Percentiles rank a stretch among this genome's conserved stretches.
These are phyloP conservation scores for Haliclystus octoradiatus DNA, from an alignment of 30 jellyfish, hydroid and myxozoan genomes.

Conservation along the genomic window DNA sequence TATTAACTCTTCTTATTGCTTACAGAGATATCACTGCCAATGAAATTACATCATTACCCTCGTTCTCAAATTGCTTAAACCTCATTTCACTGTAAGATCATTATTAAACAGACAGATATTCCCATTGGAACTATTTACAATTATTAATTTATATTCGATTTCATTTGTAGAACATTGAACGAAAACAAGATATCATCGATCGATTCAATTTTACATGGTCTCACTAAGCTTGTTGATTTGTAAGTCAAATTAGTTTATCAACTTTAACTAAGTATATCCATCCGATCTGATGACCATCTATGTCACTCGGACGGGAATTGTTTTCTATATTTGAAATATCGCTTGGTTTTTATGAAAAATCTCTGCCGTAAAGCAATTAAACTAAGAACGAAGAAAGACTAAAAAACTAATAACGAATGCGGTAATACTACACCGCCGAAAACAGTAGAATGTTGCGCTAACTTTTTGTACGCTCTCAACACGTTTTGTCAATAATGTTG, in stretches of 20 bases:
- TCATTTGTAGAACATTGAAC: slow-evolving; percentile 25
- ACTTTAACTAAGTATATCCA: no score
- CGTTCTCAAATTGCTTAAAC: slow-evolving; percentile 22
- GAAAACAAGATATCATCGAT: slow-evolving; percentile 29
- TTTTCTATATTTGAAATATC: not conserved
- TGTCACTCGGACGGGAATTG: slow-evolving; percentile 2
- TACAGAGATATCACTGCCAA: slow-evolving; percentile 29
- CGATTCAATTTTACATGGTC: slow-evolving; percentile 12
- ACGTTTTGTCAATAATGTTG: no score
- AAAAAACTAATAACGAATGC: no score
- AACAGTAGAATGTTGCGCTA: no score
- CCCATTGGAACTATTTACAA: not conserved
- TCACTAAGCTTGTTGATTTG: slow-evolving; percentile 31
- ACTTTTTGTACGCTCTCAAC: no score
- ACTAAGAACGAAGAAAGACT: no score
- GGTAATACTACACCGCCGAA: no score
- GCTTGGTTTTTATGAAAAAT: no score
- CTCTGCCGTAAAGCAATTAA: no score
- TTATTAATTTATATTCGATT: not conserved
- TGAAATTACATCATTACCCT: slow-evolving; percentile 17
- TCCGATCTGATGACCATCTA: slow-evolving; percentile 20
- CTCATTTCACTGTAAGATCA: slow-evolving; percentile 40
- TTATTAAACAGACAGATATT: not conserved
- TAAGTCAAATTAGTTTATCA: no score
- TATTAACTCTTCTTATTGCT: not conserved